Evolutionary conservation across 2,113 vertebrate species (phyloP), one percentile per base, ranked within the genome.

Genomic region (Vulpes lagopus): DNA sequence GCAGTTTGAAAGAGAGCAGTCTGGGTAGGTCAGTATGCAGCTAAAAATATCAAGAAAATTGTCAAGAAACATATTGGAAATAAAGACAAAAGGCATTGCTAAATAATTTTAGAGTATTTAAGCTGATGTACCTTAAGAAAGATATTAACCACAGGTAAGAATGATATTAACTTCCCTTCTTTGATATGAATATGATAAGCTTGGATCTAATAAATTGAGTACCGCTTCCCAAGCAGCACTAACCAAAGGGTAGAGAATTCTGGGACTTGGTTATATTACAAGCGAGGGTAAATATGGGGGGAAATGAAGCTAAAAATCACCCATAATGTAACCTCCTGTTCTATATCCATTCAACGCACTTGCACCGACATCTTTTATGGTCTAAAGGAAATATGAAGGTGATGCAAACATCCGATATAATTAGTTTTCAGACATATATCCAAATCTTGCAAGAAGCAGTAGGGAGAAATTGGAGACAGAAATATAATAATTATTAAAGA

Each of bases 61-160:
- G 5, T 64, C 78, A 73, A 64, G 25, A 91, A 82, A 30, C 38
- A 69, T 64, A 49, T 6, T 64, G 71, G n/a, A 85, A 84, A 84
- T 74, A 60, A 88, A 93, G 73, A 73, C 19, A 94, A 85, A 84
- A 97, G 19, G 32, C 51, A 65, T 27, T 89, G 25, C 60, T 84
- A 76, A 64, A 43, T 79, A 87, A 78, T 15, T 11, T 59, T 32
- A 51, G 53, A 53, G 5, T 57, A 20, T 15, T 91, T 78, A 30
- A 10, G 49, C 49, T 90, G 38, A 86, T 49, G 57, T 35, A 53
- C 43, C 55, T 62, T 20, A 80, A 79, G 82, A 94, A 96, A 94
- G 32, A 60, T 81, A 76, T 57, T 93, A 43, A 49, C 32, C n/a
- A 82, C 14, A n/a, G 51, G 55, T n/a, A 55, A 55, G 76, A 53